Evolutionary conservation across 2,797 vertebrate species (phyloP).

Genomic region (Eleutherodactylus coqui): DNA sequence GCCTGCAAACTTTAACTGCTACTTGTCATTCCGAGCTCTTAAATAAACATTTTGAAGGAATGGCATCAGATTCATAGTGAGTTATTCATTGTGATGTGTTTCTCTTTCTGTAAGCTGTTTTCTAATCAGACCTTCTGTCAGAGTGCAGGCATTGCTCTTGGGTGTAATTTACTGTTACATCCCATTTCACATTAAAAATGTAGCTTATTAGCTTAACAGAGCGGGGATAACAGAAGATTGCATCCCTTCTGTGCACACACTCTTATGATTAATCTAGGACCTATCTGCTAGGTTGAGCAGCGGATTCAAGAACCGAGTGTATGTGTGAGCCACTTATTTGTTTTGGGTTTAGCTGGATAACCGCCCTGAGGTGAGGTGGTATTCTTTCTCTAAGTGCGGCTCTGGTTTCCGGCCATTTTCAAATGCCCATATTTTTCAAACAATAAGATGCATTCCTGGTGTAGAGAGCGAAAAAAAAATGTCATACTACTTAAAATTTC

Average conservation of each 20-base stretch:
- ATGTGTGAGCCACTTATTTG: not conserved
- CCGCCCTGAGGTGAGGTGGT: not conserved
- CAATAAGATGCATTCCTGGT: too few species aligned
- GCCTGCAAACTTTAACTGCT: constrained; percentile 43
- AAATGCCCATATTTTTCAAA: too few species aligned
- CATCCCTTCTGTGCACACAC: constrained; percentile 50
- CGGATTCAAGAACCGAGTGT: not conserved
- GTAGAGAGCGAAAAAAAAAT: too few species aligned
- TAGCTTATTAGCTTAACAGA: constrained; percentile 64
- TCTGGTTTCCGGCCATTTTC: not conserved
- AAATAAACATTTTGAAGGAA: constrained; percentile 55
- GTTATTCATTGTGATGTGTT: constrained; percentile 59
- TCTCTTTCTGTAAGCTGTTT: constrained; percentile 55
- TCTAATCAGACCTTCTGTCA: constrained; percentile 64
- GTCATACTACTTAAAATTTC: too few species aligned
- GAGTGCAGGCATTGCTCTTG: constrained; percentile 56
- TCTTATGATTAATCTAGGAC: constrained; percentile 48
- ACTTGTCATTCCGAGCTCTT: constrained; percentile 48
- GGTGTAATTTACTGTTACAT: constrained; percentile 64
- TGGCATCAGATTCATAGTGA: constrained; percentile 37
- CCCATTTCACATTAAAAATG: constrained; percentile 65
- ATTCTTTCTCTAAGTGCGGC: not conserved
- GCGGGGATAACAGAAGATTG: constrained; percentile 59
- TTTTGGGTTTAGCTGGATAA: not conserved
- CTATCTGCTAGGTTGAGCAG: constrained; percentile 4